Evolutionary conservation across 1,140 invertebrate species (phyloP), one percentile per base, ranked within the genome.

Genomic region (Potamilus streckersoni): DNA sequence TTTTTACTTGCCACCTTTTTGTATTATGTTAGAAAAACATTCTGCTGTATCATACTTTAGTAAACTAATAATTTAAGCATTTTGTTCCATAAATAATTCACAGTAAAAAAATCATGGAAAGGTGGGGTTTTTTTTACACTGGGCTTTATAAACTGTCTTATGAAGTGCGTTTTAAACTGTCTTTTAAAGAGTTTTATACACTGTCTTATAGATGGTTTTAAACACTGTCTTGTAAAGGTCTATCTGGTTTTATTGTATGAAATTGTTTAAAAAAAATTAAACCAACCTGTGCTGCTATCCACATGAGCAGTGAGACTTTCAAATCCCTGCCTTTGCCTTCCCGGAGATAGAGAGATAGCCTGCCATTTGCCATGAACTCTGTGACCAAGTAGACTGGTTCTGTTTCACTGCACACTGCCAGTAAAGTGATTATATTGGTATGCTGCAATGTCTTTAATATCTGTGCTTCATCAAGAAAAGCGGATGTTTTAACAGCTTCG

Each of bases 341-440:
- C 55, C 87, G 67, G 60, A 88, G 74, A 71, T 86, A 85, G 65
- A 81, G 79, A n/a, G 85, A 87, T 71, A 88, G 79, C 27, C 84
- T 81, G 19, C 86, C 85, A 65, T 84, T 82, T 23, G 67, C 63
- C 85, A 88, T 83, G 67, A 99, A 92, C 91, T 99, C 98, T 0
- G 97, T 99, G 63, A 99, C 97, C 83, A 99, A 99, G 87, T 98
- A 99, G 86, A 99, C 98, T 2, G 98, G 98, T 90, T 99, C 97
- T 86, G 98, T 96, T 84, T 97, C 93, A 55, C 97, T 99, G 87
- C 98, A 99, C 16, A 99, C 97, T 16, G 97, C 98, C 89, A 98
- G 98, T 57, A 99, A 74, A 23, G 96, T 96, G 17, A 99, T 96
- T 58, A 99, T 92, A 76, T 97, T 95, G 83, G 96, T 95, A 90